A percentile compares a stretch with the other conserved stretches of the same genome.
phyloP scores from a whole-genome alignment of 2,797 vertebrate genomes.

The Perdix hodgsoniae region DNA sequence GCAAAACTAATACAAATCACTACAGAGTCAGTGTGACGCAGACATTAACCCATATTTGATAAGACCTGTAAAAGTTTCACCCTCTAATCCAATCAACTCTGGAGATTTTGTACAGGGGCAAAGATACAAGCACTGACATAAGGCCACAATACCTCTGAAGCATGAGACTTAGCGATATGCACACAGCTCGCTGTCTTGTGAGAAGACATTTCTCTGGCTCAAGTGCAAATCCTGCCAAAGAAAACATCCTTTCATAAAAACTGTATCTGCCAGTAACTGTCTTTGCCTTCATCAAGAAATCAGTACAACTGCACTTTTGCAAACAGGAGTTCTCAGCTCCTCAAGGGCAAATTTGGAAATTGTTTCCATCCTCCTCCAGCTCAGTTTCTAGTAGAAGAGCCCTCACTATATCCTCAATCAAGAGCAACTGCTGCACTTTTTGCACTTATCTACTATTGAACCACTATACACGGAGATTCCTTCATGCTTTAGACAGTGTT shows the following conservation, averaged over 20 bases:
- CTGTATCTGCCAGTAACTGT: no score
- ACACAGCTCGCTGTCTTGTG: neutral
- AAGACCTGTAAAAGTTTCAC: neutral
- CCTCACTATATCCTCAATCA: neutral
- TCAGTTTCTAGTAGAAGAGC: no score
- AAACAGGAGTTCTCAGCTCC: no score
- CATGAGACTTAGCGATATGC: neutral
- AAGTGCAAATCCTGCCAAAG: no score
- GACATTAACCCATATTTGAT: neutral
- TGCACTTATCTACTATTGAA: neutral
- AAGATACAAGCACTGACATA: accelerated
- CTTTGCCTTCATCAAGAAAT: no score
- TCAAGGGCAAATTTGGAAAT: no score
- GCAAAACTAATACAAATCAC: neutral
- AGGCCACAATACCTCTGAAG: neutral
- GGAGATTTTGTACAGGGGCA: neutral
- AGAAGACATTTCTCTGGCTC: no score
- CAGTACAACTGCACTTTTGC: no score
- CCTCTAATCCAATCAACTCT: neutral
- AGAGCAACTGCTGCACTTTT: neutral
- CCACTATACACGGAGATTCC: neutral
- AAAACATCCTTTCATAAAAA: no score
- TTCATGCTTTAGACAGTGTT: neutral
- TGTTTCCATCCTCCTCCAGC: no score
- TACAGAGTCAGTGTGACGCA: neutral